A percentile compares a stretch with the other conserved stretches of the same genome.
Conservation (phyloP, 2,113 vertebrate genomes). For the Syngnathus typhle region DNA sequence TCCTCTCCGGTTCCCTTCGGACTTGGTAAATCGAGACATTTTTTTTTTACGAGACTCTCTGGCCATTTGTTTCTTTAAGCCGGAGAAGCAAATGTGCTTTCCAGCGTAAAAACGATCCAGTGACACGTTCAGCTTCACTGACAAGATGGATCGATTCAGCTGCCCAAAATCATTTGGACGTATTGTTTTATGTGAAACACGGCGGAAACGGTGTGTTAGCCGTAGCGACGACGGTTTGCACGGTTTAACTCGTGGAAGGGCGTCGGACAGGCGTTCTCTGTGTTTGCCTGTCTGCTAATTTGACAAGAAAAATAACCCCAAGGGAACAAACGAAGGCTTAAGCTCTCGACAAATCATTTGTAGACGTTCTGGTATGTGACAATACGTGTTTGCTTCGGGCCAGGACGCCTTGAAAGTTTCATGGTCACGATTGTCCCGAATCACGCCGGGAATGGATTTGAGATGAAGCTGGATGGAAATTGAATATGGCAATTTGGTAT, state of each 20-base stretch:
- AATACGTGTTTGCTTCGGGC: background rate
- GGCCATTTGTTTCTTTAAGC: conserved; percentile 24
- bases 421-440: background rate
- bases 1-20: background rate
- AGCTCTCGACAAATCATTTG: conserved; percentile 7
- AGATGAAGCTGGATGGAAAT: background rate
- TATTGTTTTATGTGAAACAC: background rate
- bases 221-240: background rate
- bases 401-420: background rate
- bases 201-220: background rate
- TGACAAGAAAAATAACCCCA: conserved; percentile 7
- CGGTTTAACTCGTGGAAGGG: background rate
- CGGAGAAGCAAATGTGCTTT: conserved; percentile 15
- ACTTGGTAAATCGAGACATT: conserved; percentile 11
- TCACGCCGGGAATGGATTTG: background rate
- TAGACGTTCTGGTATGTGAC: conserved; percentile 9
- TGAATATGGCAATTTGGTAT: background rate
- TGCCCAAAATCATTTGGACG: conserved; percentile 12
- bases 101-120: conserved; percentile 10
- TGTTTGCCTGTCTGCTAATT: conserved; percentile 3
- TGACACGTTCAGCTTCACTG: conserved; percentile 20
- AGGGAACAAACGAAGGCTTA: background rate
- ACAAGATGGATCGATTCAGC: conserved; percentile 19
- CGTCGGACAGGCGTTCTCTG: background rate
- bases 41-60: conserved; percentile 8